Percentiles rank a stretch among this genome's conserved stretches.
These are phyloP conservation scores for Trypoxylus dichotomus DNA, from an alignment of 1,140 invertebrate genomes.

Conservation along the genomic window DNA sequence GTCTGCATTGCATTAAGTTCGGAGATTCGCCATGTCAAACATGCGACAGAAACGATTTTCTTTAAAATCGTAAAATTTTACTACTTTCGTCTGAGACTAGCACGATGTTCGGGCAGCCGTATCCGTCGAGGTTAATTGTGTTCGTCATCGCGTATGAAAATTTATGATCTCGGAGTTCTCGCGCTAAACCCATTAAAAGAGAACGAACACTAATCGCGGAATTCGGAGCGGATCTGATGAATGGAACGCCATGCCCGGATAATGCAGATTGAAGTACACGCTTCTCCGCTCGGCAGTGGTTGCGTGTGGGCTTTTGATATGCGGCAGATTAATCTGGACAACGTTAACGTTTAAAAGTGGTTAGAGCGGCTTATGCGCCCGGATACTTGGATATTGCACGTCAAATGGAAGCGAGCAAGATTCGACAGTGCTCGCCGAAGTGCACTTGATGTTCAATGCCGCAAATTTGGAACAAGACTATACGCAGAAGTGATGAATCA, in stretches of 20 bases:
- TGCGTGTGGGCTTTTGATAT: background rate
- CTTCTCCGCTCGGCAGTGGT: background rate
- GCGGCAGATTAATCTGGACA: constrained; percentile 10
- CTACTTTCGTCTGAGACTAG: background rate
- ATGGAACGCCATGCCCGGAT: background rate
- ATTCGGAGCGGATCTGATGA: background rate
- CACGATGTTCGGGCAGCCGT: background rate
- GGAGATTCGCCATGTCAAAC: background rate
- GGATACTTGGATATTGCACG: background rate
- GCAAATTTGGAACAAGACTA: too few species aligned
- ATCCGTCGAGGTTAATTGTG: background rate
- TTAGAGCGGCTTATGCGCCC: background rate
- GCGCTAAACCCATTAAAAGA: constrained; percentile 6
- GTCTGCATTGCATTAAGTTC: background rate
- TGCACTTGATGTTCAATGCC: background rate
- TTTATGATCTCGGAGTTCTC: background rate
- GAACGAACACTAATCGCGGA: constrained; percentile 9
- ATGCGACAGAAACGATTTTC: background rate
- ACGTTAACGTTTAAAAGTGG: constrained; percentile 13
- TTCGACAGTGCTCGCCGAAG: background rate
- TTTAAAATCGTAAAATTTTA: background rate
- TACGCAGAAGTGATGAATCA: too few species aligned
- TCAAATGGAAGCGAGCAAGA: background rate
- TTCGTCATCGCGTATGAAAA: constrained; percentile 7
- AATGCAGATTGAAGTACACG: constrained; percentile 9